Evolutionary conservation across 2,113 vertebrate species (phyloP).

Genomic region (Pygoscelis adeliae): DNA sequence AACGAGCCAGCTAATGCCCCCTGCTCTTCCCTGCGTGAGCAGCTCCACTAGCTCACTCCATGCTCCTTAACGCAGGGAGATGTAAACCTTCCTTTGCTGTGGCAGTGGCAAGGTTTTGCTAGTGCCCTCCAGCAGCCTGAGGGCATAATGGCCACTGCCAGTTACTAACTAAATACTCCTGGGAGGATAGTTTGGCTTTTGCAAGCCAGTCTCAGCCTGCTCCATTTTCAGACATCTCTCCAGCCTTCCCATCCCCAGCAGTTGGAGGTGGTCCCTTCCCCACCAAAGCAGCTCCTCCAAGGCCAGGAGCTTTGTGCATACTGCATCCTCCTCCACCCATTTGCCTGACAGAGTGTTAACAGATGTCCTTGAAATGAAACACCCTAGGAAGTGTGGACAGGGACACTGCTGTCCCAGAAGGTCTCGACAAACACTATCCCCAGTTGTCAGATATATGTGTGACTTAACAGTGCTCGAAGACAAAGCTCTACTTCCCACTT

Average conservation of each 20-base stretch:
- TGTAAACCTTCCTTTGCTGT: background rate
- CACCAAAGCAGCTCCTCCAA: background rate
- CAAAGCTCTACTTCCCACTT: background rate
- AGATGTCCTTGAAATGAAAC: background rate
- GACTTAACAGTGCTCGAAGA: background rate
- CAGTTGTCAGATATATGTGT: background rate
- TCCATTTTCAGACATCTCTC: background rate
- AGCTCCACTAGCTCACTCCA: background rate
- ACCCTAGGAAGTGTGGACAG: background rate
- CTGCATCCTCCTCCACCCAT: background rate
- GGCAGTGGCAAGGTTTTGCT: background rate
- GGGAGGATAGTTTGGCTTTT: background rate
- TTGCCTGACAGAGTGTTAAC: background rate
- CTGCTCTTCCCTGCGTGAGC: background rate
- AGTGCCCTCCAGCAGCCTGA: background rate
- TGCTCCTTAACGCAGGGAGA: fast-evolving
- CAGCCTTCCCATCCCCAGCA: background rate
- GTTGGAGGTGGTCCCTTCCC: background rate
- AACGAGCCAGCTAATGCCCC: background rate
- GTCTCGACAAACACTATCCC: background rate
- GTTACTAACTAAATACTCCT: background rate
- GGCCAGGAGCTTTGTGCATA: background rate
- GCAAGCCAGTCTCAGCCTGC: background rate
- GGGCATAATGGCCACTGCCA: background rate
- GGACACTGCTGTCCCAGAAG: background rate